Evolutionary conservation across 2,797 vertebrate species (phyloP), one percentile per base, ranked within the genome.

Genomic region (Adrianichthys oophorus): DNA sequence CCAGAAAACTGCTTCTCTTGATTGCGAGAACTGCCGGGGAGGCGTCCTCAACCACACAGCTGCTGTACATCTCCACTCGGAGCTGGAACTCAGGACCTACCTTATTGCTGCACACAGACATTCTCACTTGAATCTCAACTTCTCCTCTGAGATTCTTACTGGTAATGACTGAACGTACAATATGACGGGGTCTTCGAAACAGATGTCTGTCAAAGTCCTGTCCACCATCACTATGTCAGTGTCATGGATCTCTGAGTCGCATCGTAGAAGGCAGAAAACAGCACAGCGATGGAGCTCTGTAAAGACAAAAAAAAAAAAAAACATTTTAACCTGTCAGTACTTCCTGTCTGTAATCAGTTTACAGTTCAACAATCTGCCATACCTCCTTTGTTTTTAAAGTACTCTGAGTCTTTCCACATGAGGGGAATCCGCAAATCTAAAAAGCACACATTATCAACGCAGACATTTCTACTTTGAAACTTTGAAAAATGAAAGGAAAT

Each of bases 361-460:
- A 18, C 4, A 13, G 42, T 7, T 19, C 16, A 14, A 4, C 44
- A 56, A 12, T 50, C 41, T 17, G 2, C 65, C 77, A 88, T 53
- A 94, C 95, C 95, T n/a, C 94, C 94, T 83, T 95, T 96, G 86
- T 96, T 95, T 88, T 93, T 94, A 83, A 96, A 95, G 80, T 96
- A 95, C 62, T 96, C 94, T 0, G 94, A 94, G 85, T 96, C 95
- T 83, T 96, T 96, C 95, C 95, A 96, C 94, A 96, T 94, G 73
- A 95, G 91, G 0, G 95, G 95, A 65, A 96, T 94, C 46, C 94
- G 90, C 45, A 96, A 84, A 73, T 94, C 95, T 96, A 17, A 17
- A 50, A 41, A 56, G 29, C 15, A 41, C 15, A 57, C 56, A 47
- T 41, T 7, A 15, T 40, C 15, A 57, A 57, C 16, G 32, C n/a